These are phyloP conservation scores for Coptodon bakossiorum DNA, from an alignment of 2,113 vertebrate genomes.

Conservation along the genomic window DNA sequence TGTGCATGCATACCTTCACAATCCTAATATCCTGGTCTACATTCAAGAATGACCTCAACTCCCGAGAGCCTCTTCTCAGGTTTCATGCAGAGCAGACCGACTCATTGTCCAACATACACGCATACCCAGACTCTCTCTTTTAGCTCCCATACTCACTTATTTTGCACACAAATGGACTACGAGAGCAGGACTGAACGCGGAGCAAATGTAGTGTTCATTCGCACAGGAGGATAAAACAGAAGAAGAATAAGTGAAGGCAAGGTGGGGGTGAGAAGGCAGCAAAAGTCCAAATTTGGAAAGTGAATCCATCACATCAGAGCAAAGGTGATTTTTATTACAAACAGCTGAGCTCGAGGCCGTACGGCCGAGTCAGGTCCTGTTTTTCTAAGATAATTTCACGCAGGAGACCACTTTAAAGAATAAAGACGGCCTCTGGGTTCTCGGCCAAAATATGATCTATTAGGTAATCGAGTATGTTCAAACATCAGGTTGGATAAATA, in stretches of 20 bases:
- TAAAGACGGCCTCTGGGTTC: background rate
- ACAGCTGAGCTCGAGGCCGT: background rate
- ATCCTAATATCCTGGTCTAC: slow-evolving; percentile 11
- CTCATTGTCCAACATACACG: background rate
- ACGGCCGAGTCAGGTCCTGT: background rate
- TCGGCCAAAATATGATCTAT: background rate
- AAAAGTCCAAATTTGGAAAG: slow-evolving; percentile 18
- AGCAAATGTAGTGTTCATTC: background rate
- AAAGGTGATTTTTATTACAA: slow-evolving; percentile 10
- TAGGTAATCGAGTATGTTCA: background rate
- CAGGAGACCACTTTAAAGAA: background rate
- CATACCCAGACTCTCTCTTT: background rate
- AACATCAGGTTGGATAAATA: background rate
- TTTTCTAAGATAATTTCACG: background rate
- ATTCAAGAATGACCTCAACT: slow-evolving; percentile 57
- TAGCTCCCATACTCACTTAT: background rate
- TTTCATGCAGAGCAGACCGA: slow-evolving; percentile 36
- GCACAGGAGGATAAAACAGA: background rate
- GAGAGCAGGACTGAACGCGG: background rate
- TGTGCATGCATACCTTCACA: background rate
- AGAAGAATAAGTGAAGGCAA: background rate
- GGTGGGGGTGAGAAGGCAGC: background rate
- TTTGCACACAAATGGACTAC: background rate
- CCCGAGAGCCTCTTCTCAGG: slow-evolving; percentile 17
- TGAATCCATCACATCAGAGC: background rate